Conservation (phyloP, 2,113 vertebrate species). For the Willisornis vidua region DNA sequence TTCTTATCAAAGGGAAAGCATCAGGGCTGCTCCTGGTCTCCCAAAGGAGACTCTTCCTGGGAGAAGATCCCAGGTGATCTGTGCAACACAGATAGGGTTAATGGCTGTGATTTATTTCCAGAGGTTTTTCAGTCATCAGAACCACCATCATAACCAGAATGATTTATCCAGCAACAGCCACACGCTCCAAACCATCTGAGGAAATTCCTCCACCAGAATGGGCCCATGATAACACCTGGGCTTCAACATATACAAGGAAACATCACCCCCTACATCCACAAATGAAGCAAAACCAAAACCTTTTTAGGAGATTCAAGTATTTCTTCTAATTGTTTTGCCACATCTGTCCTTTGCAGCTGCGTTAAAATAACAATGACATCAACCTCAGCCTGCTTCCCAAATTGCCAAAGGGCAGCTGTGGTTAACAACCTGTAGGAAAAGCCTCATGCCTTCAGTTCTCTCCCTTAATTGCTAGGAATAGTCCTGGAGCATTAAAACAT, state of each 20-base stretch:
- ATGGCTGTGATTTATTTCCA: background rate
- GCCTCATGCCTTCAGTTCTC: background rate
- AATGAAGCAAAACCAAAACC: background rate
- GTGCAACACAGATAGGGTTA: background rate
- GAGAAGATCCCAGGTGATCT: background rate
- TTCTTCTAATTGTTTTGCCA: background rate
- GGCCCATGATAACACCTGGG: accelerated
- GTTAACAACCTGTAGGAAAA: conserved; percentile 6
- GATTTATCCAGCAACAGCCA: background rate
- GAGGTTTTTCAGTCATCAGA: background rate
- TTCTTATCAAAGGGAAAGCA: background rate
- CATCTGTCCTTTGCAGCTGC: background rate
- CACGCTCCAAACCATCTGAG: background rate
- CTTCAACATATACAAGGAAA: background rate
- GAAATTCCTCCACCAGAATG: background rate
- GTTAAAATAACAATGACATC: background rate
- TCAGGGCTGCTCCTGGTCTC: background rate
- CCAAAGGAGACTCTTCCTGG: background rate
- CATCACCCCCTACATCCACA: background rate
- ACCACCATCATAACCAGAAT: background rate
- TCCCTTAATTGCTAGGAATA: conserved; percentile 20
- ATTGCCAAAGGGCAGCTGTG: background rate
- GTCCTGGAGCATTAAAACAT: background rate
- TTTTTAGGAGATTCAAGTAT: background rate
- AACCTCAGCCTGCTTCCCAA: background rate